These are phyloP conservation scores for Psittacula cyanocephala DNA, from an alignment of 2,113 vertebrate species.

Conservation along the genomic window DNA sequence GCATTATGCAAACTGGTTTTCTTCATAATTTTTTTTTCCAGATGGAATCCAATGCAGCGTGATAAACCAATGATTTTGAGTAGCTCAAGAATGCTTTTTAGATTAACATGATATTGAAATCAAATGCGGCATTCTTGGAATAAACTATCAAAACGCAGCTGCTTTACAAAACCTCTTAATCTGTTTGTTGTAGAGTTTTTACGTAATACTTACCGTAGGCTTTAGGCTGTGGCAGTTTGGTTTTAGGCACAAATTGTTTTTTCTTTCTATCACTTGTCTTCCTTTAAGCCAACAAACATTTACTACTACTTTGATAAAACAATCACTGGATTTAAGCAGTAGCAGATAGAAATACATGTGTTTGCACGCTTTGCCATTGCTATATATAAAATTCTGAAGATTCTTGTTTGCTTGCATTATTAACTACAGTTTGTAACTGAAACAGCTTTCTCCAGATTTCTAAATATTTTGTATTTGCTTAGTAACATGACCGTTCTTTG, in stretches of 20 bases:
- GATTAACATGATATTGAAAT: slow-evolving; percentile 8
- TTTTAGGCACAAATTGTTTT: slow-evolving; percentile 37
- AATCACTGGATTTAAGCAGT: background rate
- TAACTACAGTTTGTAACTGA: background rate
- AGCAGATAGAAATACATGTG: background rate
- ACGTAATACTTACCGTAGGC: background rate
- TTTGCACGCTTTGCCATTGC: background rate
- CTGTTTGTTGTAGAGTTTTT: slow-evolving; percentile 25
- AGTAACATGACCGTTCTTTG: background rate
- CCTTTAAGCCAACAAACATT: slow-evolving; percentile 15
- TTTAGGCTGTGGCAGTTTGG: slow-evolving; percentile 23
- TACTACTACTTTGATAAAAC: slow-evolving; percentile 8
- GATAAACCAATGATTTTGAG: background rate
- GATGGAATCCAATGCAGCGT: background rate
- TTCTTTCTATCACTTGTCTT: slow-evolving; percentile 35
- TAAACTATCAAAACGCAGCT: slow-evolving; percentile 38
- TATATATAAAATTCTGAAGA: background rate
- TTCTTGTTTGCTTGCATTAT: background rate
- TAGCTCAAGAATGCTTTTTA: slow-evolving; percentile 16
- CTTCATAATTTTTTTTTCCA: background rate
- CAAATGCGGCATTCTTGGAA: slow-evolving; percentile 4
- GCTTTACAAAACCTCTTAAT: slow-evolving; percentile 27
- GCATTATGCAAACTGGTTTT: background rate
- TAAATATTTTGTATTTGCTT: background rate
- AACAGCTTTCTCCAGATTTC: background rate